Evolutionary conservation across 2,113 vertebrate genomes (phyloP).

Genomic region (Eleginops maclovinus): DNA sequence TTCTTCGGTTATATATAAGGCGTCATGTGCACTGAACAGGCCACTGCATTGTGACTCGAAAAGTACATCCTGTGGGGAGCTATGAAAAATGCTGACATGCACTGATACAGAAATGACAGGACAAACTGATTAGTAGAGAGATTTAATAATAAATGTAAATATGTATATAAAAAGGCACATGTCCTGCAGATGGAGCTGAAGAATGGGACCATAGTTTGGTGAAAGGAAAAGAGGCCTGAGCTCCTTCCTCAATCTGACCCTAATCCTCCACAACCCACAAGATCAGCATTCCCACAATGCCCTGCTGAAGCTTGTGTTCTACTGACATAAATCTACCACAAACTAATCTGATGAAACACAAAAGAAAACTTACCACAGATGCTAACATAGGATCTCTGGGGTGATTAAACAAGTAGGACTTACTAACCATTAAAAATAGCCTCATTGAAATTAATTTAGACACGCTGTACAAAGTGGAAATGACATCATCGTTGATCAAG

Average conservation of each 20-base stretch:
- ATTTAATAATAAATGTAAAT: neutral
- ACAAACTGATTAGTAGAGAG: neutral
- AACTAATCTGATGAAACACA: slow-evolving; percentile 40
- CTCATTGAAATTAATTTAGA: neutral
- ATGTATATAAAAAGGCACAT: neutral
- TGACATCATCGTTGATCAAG: slow-evolving; percentile 49
- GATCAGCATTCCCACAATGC: slow-evolving; percentile 75
- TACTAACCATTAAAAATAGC: neutral
- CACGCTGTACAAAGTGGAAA: slow-evolving; percentile 1
- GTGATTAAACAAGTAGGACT: slow-evolving; percentile 5
- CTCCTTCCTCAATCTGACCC: slow-evolving; percentile 75
- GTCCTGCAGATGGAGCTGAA: slow-evolving; percentile 15
- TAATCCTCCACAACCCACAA: slow-evolving; percentile 74
- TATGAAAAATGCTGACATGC: neutral
- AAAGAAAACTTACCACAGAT: slow-evolving; percentile 1
- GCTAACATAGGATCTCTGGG: neutral
- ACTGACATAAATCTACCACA: slow-evolving; percentile 61
- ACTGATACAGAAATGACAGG: neutral
- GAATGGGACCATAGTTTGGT: slow-evolving; percentile 32
- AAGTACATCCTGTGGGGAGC: slow-evolving; percentile 23
- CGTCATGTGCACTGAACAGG: slow-evolving; percentile 46
- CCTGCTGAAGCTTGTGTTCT: slow-evolving; percentile 43
- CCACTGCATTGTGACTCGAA: slow-evolving; percentile 26
- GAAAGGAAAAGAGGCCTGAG: slow-evolving; percentile 64
- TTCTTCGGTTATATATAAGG: slow-evolving; percentile 53